Conservation (phyloP, 1,140 invertebrate genomes). For the Pseudachorutes palmiensis region DNA sequence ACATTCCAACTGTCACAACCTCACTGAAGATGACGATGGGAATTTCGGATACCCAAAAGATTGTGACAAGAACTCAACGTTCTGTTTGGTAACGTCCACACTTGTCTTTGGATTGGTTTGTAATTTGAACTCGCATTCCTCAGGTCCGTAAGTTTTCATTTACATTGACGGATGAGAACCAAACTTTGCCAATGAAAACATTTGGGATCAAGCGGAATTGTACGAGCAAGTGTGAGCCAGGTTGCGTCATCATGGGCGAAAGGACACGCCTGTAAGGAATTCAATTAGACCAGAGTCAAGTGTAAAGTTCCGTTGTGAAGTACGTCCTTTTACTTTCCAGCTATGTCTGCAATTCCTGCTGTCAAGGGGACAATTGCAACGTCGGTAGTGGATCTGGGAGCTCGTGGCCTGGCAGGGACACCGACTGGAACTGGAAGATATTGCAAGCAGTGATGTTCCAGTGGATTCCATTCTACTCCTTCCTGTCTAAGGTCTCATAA, state of each 20-base stretch:
- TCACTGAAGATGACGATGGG: conserved; percentile 40
- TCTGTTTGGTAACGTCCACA: conserved; percentile 58
- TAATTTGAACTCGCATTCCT: conserved; percentile 25
- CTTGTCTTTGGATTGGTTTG: background rate
- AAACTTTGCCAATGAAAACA: conserved; percentile 61
- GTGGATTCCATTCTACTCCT: no score
- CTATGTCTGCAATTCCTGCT: conserved; percentile 29
- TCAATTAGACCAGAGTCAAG: background rate
- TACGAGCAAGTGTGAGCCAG: conserved; percentile 67
- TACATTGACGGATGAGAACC: conserved; percentile 69
- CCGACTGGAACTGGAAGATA: no score
- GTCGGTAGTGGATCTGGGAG: conserved; percentile 21
- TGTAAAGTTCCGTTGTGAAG: conserved; percentile 4
- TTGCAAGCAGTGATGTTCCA: no score
- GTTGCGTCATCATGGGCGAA: conserved; percentile 72
- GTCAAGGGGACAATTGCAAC: conserved; percentile 19
- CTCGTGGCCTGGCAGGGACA: background rate
- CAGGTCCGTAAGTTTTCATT: conserved; percentile 75
- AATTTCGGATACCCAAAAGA: conserved; percentile 46
- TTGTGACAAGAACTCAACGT: conserved; percentile 62
- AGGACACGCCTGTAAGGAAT: conserved; percentile 64
- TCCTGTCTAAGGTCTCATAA: no score
- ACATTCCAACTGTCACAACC: conserved; percentile 58
- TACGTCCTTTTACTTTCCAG: conserved; percentile 18
- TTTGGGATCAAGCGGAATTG: conserved; percentile 76